Percentiles rank a stretch among this genome's conserved stretches.
Conservation (phyloP, 2,113 vertebrate genomes). For the Gymnorhina tibicen region DNA sequence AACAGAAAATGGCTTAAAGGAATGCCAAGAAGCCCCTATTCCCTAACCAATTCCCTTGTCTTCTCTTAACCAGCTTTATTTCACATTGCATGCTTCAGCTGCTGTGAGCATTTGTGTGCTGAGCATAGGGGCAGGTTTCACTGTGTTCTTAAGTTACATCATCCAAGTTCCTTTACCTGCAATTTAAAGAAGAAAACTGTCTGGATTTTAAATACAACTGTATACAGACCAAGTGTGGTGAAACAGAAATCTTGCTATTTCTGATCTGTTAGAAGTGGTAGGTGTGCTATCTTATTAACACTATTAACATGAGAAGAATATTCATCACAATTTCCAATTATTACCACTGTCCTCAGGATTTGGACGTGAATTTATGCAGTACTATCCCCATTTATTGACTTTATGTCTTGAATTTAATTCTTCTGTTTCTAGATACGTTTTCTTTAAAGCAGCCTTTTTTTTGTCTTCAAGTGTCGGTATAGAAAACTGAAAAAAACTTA, state of each 20-base stretch:
- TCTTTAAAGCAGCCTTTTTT: neutral
- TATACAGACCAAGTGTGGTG: neutral
- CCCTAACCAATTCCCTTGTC: slow-evolving; percentile 11
- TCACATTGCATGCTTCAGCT: neutral
- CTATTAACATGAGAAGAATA: neutral
- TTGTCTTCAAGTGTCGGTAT: neutral
- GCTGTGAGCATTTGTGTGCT: slow-evolving; percentile 12
- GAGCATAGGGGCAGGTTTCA: neutral
- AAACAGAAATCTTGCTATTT: neutral
- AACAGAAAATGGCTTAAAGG: slow-evolving; percentile 48
- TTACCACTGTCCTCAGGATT: neutral
- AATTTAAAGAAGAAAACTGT: neutral
- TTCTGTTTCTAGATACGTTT: neutral
- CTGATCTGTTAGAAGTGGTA: neutral
- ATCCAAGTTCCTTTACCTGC: neutral
- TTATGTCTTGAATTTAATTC: neutral
- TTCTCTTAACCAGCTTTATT: slow-evolving; percentile 26
- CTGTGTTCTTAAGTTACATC: neutral
- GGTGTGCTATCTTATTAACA: neutral
- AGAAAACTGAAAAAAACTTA: neutral
- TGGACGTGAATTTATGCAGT: neutral
- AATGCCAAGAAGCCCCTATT: slow-evolving; percentile 37
- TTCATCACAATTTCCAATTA: neutral
- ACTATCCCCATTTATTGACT: neutral
- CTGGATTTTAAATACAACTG: neutral